phyloP scores from a whole-genome alignment of 2,113 vertebrate species.

The Paradisaea rubra region DNA sequence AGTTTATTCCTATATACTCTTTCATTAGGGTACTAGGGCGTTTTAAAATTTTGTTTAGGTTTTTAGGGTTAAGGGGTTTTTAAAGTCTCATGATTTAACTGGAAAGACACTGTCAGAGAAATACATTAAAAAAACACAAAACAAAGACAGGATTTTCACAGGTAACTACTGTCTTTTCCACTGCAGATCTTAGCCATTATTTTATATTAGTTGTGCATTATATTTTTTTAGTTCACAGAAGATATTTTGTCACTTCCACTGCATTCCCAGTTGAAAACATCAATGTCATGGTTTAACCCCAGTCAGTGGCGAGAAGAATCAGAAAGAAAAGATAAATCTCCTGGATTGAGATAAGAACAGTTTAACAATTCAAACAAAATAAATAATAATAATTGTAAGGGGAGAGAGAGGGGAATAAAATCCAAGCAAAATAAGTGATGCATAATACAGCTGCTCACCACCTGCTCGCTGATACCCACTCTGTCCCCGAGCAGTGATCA shows the following conservation, averaged over 20 bases:
- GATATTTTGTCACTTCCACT: background rate
- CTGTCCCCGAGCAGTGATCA: rapidly evolving
- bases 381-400: background rate
- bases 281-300: background rate
- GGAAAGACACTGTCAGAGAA: background rate
- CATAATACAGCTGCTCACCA: background rate
- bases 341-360: background rate
- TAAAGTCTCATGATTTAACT: background rate
- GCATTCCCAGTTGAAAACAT: background rate
- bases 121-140: background rate
- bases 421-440: background rate
- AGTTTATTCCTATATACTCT: background rate
- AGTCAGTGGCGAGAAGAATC: background rate
- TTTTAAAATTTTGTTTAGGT: background rate
- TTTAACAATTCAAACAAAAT: background rate
- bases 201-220: background rate
- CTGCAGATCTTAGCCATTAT: background rate
- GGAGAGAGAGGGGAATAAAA: background rate
- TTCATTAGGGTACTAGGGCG: background rate
- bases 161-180: background rate
- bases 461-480: background rate
- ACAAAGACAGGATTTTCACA: background rate
- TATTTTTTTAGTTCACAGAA: background rate
- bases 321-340: background rate
- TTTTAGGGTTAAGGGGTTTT: background rate